Percentiles rank a stretch among this genome's conserved stretches.
Conservation (phyloP, 2,797 vertebrate genomes). For the Rallus crepitans region DNA sequence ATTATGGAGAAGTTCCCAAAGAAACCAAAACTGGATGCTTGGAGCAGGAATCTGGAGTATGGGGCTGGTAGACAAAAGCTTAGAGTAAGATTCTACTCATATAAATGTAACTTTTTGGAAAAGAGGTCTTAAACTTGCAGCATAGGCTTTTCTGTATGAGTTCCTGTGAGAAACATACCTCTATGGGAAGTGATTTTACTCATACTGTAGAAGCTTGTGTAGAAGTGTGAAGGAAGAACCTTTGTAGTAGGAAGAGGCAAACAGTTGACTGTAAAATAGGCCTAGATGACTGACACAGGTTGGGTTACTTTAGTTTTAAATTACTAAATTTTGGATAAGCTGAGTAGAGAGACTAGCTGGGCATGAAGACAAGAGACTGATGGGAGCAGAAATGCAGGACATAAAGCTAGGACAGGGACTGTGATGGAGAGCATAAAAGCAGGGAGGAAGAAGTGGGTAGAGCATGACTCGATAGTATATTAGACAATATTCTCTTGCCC, state of each 20-base stretch:
- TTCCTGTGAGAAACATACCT: background rate
- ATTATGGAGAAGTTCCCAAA: background rate
- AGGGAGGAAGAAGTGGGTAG: background rate
- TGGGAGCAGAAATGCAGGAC: background rate
- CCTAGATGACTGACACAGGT: background rate
- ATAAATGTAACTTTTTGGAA: background rate
- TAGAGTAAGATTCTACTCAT: background rate
- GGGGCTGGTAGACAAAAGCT: background rate
- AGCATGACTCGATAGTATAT: accelerated
- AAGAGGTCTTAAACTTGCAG: background rate
- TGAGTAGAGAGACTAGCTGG: background rate
- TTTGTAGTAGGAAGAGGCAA: background rate
- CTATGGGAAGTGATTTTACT: background rate
- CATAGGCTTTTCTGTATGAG: background rate
- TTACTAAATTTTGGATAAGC: background rate
- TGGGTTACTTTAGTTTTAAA: background rate
- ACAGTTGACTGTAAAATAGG: background rate
- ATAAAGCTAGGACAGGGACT: background rate
- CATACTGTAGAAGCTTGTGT: background rate
- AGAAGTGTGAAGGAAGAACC: background rate
- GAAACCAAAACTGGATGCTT: background rate
- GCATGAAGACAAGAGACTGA: background rate
- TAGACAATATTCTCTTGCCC: background rate
- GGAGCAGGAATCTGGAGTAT: background rate
- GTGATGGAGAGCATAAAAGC: background rate